A percentile compares a stretch with the other conserved stretches of the same genome.
These are phyloP conservation scores for Coranthus polyacanthus DNA, from an alignment of 2,797 vertebrate genomes.

Conservation along the genomic window DNA sequence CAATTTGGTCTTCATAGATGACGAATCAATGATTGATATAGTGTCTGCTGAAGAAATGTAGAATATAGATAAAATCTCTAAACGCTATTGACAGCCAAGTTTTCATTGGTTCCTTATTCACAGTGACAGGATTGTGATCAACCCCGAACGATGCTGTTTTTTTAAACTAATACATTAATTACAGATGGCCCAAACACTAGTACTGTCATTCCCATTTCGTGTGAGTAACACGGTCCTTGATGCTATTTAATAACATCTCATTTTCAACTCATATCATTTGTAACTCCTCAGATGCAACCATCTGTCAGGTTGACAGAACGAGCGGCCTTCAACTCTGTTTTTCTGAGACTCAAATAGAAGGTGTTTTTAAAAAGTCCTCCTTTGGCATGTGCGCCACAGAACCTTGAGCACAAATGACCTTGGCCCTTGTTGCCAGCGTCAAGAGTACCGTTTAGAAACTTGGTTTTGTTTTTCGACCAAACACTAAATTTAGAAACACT, in stretches of 20 bases:
- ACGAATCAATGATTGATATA: background rate
- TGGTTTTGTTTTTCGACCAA: conserved; percentile 25
- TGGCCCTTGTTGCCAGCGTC: conserved; percentile 17
- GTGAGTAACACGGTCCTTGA: background rate
- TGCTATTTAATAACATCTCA: background rate
- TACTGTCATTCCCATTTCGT: background rate
- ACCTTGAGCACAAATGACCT: conserved; percentile 16
- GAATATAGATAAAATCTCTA: background rate
- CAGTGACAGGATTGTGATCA: conserved; percentile 23
- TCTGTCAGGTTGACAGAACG: conserved; percentile 17
- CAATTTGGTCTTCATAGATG: conserved; percentile 1
- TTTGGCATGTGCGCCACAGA: conserved; percentile 7
- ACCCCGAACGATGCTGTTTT: background rate
- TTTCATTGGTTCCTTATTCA: conserved; percentile 62
- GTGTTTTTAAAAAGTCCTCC: background rate
- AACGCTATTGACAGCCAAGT: background rate
- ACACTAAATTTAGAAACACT: conserved; percentile 21
- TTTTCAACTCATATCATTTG: conserved; percentile 13
- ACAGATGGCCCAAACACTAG: background rate
- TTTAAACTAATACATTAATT: conserved; percentile 17
- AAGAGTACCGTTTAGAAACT: conserved; percentile 28
- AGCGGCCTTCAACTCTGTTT: background rate
- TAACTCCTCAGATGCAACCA: conserved; percentile 10
- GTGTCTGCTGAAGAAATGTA: too few relatives aligned
- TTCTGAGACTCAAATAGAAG: conserved; percentile 1